Conservation (phyloP, 2,113 vertebrate species). For the Thomomys bottae region DNA sequence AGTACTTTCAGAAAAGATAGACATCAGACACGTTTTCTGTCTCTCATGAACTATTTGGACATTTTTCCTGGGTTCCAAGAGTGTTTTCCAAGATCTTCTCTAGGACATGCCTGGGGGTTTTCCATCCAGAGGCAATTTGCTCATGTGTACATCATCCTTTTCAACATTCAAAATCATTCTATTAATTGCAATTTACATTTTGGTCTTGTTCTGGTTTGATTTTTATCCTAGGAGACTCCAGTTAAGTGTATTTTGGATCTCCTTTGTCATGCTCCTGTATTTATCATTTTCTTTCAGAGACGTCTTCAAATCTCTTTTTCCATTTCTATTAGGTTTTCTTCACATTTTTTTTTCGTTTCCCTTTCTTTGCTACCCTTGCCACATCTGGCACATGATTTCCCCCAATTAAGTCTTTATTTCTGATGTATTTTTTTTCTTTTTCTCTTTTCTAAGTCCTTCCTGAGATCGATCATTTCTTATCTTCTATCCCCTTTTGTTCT, state of each 20-base stretch:
- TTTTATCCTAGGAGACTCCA: not conserved
- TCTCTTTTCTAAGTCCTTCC: not conserved
- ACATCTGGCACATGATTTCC: not conserved
- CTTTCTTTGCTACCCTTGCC: not conserved
- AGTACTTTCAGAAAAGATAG: not conserved
- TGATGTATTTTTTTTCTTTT: not conserved
- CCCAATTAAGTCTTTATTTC: not conserved
- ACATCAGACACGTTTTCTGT: not conserved
- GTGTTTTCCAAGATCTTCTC: not conserved
- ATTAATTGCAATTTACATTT: conserved; percentile 19
- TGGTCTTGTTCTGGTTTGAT: not conserved
- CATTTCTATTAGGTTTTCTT: conserved; percentile 27
- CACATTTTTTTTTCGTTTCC: not conserved
- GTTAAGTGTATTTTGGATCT: conserved; percentile 25
- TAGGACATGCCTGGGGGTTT: not conserved
- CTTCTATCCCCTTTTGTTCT: not conserved
- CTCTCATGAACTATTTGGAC: not conserved
- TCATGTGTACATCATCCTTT: not conserved
- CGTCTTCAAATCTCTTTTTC: not conserved
- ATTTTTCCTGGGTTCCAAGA: not conserved
- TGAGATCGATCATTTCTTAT: not conserved
- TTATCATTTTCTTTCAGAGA: conserved; percentile 2
- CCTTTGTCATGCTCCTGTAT: not conserved
- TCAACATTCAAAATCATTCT: not conserved
- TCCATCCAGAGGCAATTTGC: not conserved